Evolutionary conservation across 2,113 vertebrate species (phyloP), one percentile per base, ranked within the genome.

Genomic region (Rhadina sibilatrix): DNA sequence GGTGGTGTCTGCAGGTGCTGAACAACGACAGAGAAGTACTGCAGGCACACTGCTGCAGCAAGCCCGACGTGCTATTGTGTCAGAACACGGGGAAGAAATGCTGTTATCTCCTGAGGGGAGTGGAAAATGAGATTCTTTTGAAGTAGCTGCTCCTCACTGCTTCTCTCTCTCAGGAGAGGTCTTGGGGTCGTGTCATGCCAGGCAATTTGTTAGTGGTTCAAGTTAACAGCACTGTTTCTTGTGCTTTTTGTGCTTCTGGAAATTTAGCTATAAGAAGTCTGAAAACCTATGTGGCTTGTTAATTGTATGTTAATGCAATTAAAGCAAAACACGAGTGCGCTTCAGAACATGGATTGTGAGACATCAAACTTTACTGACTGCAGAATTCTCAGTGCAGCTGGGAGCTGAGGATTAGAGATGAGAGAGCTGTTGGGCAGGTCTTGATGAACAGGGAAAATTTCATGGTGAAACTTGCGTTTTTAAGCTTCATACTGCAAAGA

Each of bases 131-230:
- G 23, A 33, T 81, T 33, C 4, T 56, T 84, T 31, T 75, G 33
- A 47, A 76, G 33, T 12, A 81, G 49, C 33, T 63, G 23, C 37
- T 74, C 27, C 31, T 87, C 21, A 24, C 28, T 8, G 5, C 30
- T 63, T 70, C 10, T 7, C 33, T 42, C 38, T 24, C 9, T 35
- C 20, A 12, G 59, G 42, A 83, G 37, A 57, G 46, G 10, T n/a
- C 33, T 40, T 76, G 56, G 28, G 49, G 15, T 57, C 1, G 0
- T 31, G 60, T 46, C 2, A 0, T 21, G 18, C 47, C 28, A 24
- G 56, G 37, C 46, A n/a, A 37, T 28, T 61, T 79, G 50, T 14
- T 64, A 22, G 15, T 33, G 12, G 9, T 84, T 75, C 27, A 25
- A 49, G 27, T 47, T 80, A 69, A 38, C 5, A 37, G 35, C 8